A percentile compares a stretch with the other conserved stretches of the same genome.
phyloP scores from a whole-genome alignment of 2,113 vertebrate genomes.

The Sminthopsis crassicaudata region DNA sequence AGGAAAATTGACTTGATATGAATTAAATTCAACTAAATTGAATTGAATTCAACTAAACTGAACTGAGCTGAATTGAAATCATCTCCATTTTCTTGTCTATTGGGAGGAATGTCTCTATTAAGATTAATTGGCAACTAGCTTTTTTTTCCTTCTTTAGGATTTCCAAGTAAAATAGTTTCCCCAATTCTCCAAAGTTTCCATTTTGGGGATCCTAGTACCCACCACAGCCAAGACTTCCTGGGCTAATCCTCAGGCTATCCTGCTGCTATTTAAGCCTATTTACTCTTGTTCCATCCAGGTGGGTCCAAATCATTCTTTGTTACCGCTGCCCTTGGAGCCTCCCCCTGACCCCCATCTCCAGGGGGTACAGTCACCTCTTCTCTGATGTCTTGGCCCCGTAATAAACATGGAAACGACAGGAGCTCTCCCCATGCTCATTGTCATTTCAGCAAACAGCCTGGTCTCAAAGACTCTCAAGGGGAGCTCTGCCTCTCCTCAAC shows the following conservation, averaged over 20 bases:
- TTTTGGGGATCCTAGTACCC: neutral
- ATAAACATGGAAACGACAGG: conserved; percentile 49
- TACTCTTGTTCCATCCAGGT: neutral
- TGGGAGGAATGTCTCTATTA: neutral
- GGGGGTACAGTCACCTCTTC: neutral
- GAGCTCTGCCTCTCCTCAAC: conserved; percentile 49
- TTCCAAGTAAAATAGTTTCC: neutral
- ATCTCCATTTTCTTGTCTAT: neutral
- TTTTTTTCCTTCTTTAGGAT: neutral
- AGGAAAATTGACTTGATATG: neutral
- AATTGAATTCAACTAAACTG: neutral
- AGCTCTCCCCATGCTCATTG: conserved; percentile 56
- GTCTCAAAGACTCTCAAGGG: conserved; percentile 39
- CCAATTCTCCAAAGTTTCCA: neutral
- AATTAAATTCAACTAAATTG: neutral
- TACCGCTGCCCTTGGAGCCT: neutral
- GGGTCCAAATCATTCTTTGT: neutral
- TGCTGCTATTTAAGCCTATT: neutral
- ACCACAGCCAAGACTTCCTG: neutral
- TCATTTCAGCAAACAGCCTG: conserved; percentile 66
- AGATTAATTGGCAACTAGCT: neutral
- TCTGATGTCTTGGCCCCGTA: neutral
- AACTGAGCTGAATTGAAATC: neutral
- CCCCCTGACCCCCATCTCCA: neutral
- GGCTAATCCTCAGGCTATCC: neutral